Percentiles rank a stretch among this genome's conserved stretches.
Conservation (phyloP, 2,888 invertebrate genomes). For the Zygaena filipendulae region DNA sequence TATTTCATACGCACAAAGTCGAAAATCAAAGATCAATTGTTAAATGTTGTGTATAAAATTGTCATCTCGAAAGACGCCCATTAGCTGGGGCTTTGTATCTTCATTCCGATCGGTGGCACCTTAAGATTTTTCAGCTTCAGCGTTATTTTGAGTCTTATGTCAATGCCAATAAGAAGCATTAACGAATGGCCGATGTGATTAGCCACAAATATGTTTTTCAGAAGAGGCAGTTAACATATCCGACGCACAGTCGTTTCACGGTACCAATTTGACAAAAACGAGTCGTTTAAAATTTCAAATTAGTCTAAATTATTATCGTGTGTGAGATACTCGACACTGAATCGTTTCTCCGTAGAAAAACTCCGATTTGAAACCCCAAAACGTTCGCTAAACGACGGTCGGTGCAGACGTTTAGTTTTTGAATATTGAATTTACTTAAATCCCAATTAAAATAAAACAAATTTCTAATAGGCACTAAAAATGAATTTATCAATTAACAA, state of each 20-base stretch:
- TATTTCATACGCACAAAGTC: constrained; percentile 11
- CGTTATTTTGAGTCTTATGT: constrained; percentile 24
- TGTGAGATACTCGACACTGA: constrained; percentile 23
- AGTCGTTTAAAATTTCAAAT: constrained; percentile 48
- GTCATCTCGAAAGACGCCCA: constrained; percentile 62
- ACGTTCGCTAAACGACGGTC: constrained; percentile 16
- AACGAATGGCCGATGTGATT: constrained; percentile 7
- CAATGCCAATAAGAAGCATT: constrained; percentile 16
- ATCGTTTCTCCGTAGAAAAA: constrained; percentile 13
- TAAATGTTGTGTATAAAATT: constrained; percentile 41
- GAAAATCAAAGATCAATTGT: constrained; percentile 10
- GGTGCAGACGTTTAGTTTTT: constrained; percentile 20
- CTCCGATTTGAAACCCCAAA: constrained; percentile 21
- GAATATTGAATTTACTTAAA: too few relatives aligned
- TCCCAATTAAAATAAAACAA: too few relatives aligned
- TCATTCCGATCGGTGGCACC: constrained; percentile 48
- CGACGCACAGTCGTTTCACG: constrained; percentile 42
- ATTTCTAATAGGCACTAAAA: constrained; percentile 4
- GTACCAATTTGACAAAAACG: constrained; percentile 63
- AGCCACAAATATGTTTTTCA: constrained; percentile 41
- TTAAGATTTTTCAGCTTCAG: constrained; percentile 24
- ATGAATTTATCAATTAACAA: constrained; percentile 14
- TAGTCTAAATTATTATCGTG: constrained; percentile 45
- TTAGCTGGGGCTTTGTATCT: constrained; percentile 58
- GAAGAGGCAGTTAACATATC: constrained; percentile 54